Evolutionary conservation across 2,888 invertebrate genomes (phyloP).

Genomic region (Lasioglossum pauxillum): DNA sequence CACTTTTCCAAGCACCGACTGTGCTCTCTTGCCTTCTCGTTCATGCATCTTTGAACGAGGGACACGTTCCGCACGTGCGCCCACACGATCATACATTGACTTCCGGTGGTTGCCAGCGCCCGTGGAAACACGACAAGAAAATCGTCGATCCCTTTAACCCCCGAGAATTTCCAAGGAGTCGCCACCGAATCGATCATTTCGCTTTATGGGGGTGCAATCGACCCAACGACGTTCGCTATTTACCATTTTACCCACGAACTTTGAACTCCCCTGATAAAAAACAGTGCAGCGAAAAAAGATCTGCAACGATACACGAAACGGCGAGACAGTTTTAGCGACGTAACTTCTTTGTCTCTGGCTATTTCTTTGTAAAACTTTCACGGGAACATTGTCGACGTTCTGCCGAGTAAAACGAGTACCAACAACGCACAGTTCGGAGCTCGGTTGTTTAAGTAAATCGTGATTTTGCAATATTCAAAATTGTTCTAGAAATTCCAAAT

Average conservation of each 20-base stretch:
- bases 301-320: background rate
- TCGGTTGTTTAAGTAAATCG: background rate
- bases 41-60: slow-evolving; percentile 61
- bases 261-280: background rate
- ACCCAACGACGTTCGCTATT: background rate
- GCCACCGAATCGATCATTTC: background rate
- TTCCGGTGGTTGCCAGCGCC: slow-evolving; percentile 24
- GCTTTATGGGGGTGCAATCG: background rate
- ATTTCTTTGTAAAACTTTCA: background rate
- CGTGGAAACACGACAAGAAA: slow-evolving; percentile 36
- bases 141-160: background rate
- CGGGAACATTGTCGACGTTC: background rate
- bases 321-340: background rate
- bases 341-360: background rate
- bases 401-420: background rate
- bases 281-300: background rate
- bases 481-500: background rate
- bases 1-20: slow-evolving; percentile 41
- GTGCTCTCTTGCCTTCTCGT: slow-evolving; percentile 70
- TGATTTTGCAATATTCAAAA: background rate
- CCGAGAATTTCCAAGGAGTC: background rate
- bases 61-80: slow-evolving; percentile 61
- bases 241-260: background rate
- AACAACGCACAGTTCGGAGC: background rate
- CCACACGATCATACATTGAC: slow-evolving; percentile 54